Percentiles rank a stretch among this genome's conserved stretches.
Conservation (phyloP, 2,113 vertebrate species). For the Nibea coibor region DNA sequence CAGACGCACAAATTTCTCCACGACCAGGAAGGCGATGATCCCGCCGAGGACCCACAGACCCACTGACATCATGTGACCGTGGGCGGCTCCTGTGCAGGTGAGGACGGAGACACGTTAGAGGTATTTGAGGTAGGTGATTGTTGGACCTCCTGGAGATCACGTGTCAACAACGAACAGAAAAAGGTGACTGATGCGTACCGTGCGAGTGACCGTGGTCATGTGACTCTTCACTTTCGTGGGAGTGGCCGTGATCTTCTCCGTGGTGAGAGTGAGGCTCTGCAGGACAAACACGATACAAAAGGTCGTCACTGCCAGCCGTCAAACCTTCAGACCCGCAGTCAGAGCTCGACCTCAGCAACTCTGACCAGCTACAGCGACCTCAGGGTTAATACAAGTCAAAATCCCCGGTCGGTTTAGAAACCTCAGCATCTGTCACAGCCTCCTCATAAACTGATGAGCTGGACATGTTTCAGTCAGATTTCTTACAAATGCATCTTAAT, state of each 20-base stretch:
- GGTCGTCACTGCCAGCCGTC: background rate
- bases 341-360: too few species aligned
- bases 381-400: too few species aligned
- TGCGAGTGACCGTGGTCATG: conserved; percentile 84
- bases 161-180: background rate
- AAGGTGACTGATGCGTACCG: conserved; percentile 51
- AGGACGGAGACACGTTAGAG: background rate
- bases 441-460: too few species aligned
- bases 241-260: conserved; percentile 66
- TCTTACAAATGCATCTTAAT: too few species aligned
- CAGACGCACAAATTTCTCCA: conserved; percentile 92
- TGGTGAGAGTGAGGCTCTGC: conserved; percentile 89
- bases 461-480: too few species aligned
- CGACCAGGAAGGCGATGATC: conserved; percentile 91
- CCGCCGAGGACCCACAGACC: conserved; percentile 92
- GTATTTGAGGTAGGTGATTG: background rate
- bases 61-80: conserved; percentile 90
- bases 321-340: too few species aligned
- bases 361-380: too few species aligned
- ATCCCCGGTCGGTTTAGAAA: too few species aligned
- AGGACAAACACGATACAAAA: background rate
- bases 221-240: conserved; percentile 57
- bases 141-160: too few species aligned
- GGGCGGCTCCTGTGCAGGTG: conserved; percentile 79
- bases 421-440: too few species aligned